Base-by-base conservation (phyloP, 2,797 vertebrate species). In the Coregonus suidteri region DNA sequence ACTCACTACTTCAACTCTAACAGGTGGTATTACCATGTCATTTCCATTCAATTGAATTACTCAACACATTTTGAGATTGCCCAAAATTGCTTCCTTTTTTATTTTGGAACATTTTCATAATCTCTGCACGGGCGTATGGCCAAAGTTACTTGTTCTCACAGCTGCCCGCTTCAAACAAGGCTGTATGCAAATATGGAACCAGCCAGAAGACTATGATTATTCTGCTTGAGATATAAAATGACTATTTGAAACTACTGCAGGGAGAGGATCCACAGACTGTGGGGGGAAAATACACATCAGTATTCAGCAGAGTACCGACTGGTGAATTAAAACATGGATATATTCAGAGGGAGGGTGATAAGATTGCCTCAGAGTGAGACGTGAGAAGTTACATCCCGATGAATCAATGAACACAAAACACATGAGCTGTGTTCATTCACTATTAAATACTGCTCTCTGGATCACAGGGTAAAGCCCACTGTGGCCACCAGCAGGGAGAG, bases 241-340 rank as follows among this genome's bases (percentile, higher is more conserved):
- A 16, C 20, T 6, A 69, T 73, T 59, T 62, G 68, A 47, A 59
- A 51, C 20, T 11, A 62, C 20, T 70, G 78, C 64, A 77, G 70
- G 71, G 69, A 62, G 73, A 75, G 14, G 56, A 41, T 67, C 35
- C 51, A 66, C 69, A 81, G 3, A 30, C 37, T 3, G 35, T 3
- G 4, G 30, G n/a, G n/a, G 51, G 34, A 18, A 4, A 62, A 68
- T n/a, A 18, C 15, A 13, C 51, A 74, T 59, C 31, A 59, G 73
- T 64, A 37, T 59, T 67, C 37, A 67, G 15, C 34, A 20, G 31
- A 34, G 7, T 6, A 34, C 67, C 16, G 37, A 37, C 31, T 6
- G 41, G 9, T 11, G 2, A 47, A 35, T 41, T 37, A 1, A 69
- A 2, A 34, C 31, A 34, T 41, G 67, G 35, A 15, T 69, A 47